Percentiles rank a stretch among this genome's conserved stretches.
These are phyloP conservation scores for Peromyscus melanophrys DNA, from an alignment of 2,797 vertebrate species.

Conservation along the genomic window DNA sequence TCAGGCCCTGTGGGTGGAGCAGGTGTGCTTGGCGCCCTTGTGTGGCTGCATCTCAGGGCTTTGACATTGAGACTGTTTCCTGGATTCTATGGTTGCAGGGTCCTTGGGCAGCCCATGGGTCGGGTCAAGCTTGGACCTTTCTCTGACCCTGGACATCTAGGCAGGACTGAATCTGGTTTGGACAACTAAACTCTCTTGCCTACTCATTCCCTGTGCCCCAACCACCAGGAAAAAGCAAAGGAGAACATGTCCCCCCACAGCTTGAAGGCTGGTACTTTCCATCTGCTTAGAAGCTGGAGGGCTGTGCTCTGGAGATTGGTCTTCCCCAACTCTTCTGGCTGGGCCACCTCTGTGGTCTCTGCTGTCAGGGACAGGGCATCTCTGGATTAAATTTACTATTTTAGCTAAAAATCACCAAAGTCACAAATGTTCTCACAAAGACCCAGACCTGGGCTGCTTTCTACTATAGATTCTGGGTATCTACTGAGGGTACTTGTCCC, in stretches of 20 bases:
- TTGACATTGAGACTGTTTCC: slow-evolving; percentile 78
- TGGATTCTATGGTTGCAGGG: neutral
- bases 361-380: neutral
- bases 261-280: neutral
- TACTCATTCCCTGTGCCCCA: neutral
- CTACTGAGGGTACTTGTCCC: neutral
- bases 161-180: neutral
- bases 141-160: neutral
- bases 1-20: slow-evolving; percentile 26
- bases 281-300: neutral
- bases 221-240: neutral
- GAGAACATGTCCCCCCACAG: neutral
- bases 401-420: neutral
- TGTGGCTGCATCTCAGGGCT: neutral
- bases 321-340: fast-evolving
- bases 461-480: neutral
- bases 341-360: neutral
- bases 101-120: neutral
- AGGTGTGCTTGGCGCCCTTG: slow-evolving; percentile 77
- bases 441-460: neutral
- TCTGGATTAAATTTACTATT: neutral
- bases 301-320: neutral
- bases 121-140: neutral
- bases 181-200: neutral
- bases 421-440: neutral